Evolutionary conservation across 1,140 invertebrate genomes (phyloP).

Genomic region (Megalonaias nervosa): DNA sequence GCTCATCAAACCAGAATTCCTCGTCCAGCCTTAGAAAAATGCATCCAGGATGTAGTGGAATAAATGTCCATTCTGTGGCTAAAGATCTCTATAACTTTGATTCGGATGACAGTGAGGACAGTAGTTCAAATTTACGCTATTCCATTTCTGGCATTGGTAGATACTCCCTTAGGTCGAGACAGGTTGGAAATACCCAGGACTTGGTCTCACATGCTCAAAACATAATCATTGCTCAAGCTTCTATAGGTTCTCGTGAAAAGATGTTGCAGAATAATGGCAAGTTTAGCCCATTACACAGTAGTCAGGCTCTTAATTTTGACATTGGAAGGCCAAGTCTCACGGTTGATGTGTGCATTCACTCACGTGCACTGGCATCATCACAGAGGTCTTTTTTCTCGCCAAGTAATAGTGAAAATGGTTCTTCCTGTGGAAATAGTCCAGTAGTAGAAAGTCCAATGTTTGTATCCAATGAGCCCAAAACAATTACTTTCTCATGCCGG

Average conservation of each 20-base stretch:
- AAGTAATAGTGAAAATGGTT: constrained; percentile 59
- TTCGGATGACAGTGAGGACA: constrained; percentile 36
- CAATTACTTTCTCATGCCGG: constrained; percentile 65
- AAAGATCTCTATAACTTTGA: constrained; percentile 39
- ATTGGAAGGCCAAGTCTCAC: constrained; percentile 23
- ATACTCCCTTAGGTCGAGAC: too few species aligned
- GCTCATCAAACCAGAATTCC: too few species aligned
- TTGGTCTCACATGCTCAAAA: too few species aligned
- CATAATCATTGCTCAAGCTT: too few species aligned
- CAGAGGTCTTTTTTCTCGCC: constrained; percentile 65
- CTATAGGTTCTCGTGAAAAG: too few species aligned
- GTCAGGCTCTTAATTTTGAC: constrained; percentile 31
- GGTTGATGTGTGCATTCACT: constrained; percentile 13
- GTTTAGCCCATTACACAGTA: constrained; percentile 34
- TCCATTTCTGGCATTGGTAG: not conserved
- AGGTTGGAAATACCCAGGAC: too few species aligned
- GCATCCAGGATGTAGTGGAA: not conserved
- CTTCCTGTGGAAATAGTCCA: constrained; percentile 54
- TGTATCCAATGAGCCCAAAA: constrained; percentile 64
- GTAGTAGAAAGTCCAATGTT: constrained; percentile 66
- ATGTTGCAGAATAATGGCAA: constrained; percentile 5
- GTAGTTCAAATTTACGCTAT: constrained; percentile 33
- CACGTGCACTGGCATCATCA: constrained; percentile 22
- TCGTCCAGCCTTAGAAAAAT: not conserved
- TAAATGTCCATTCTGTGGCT: constrained; percentile 15